Conservation (phyloP, 2,113 vertebrate species). For the Saimiri boliviensis region DNA sequence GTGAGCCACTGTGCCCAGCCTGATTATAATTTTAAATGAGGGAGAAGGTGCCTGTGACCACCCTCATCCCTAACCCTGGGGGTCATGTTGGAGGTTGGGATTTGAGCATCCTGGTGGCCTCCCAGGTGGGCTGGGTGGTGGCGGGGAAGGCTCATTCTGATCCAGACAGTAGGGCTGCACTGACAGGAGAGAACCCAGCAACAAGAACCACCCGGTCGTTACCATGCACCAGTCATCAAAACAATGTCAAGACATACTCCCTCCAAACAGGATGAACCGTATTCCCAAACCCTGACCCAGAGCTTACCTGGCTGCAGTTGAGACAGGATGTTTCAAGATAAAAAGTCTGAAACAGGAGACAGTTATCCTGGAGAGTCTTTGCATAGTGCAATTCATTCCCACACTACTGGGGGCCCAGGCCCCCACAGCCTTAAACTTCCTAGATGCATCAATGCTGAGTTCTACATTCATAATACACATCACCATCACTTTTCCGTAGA, state of each 20-base stretch:
- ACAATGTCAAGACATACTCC: fast-evolving
- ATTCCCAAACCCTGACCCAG: fast-evolving
- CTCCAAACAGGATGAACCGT: fast-evolving
- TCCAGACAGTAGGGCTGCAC: fast-evolving
- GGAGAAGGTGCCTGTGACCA: not conserved
- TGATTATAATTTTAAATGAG: not conserved
- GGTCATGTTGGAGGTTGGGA: not conserved
- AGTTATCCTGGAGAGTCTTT: not conserved
- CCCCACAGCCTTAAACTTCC: fast-evolving
- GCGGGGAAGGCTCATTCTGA: fast-evolving
- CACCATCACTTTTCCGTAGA: no score
- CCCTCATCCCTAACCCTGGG: not conserved
- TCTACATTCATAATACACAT: not conserved
- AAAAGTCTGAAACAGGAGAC: not conserved
- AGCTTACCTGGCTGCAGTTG: not conserved
- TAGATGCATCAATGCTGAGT: not conserved
- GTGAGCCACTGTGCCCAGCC: not conserved
- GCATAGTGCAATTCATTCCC: fast-evolving
- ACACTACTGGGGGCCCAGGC: fast-evolving
- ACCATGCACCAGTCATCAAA: fast-evolving
- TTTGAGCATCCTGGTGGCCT: not conserved
- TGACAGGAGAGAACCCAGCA: not conserved
- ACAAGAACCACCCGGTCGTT: not conserved
- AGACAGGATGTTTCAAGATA: not conserved
- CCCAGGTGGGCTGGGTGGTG: fast-evolving